phyloP scores from a whole-genome alignment of 2,888 invertebrate species.

The Miltochrista miniata region DNA sequence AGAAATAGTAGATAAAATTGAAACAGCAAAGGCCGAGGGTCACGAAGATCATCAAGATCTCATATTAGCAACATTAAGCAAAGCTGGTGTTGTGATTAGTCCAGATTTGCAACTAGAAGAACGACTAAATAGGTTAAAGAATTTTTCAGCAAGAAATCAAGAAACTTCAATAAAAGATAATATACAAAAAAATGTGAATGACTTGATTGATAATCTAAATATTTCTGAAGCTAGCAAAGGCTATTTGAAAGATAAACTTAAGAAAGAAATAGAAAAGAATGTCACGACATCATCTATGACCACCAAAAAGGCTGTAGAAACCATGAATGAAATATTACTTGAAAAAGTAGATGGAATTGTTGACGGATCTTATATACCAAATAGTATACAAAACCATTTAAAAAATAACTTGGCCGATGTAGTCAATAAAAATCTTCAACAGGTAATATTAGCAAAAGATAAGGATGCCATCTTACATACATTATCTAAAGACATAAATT shows the following conservation, averaged over 20 bases:
- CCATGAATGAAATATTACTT: conserved; percentile 5
- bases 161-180: conserved; percentile 9
- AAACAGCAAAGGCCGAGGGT: conserved; percentile 2
- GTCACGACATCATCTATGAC: conserved; percentile 1
- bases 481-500: conserved; percentile 10
- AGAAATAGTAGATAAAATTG: conserved; percentile 11
- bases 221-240: conserved; percentile 13
- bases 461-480: conserved; percentile 6
- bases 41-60: conserved; percentile 8
- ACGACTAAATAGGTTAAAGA: conserved; percentile 2
- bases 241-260: neutral
- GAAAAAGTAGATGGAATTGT: conserved; percentile 4
- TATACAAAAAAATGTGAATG: conserved; percentile 6
- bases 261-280: neutral
- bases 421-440: conserved; percentile 22
- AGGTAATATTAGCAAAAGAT: conserved; percentile 4
- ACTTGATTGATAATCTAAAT: conserved; percentile 7
- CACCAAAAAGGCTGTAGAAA: neutral
- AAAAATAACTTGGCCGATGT: conserved; percentile 15
- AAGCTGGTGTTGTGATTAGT: conserved; percentile 4
- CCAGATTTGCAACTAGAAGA: conserved; percentile 14
- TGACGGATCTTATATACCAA: conserved; percentile 8
- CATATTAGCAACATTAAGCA: conserved; percentile 10
- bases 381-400: conserved; percentile 12
- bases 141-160: neutral